Conservation (phyloP, 2,797 vertebrate species). For the Gallinago nigripennis region DNA sequence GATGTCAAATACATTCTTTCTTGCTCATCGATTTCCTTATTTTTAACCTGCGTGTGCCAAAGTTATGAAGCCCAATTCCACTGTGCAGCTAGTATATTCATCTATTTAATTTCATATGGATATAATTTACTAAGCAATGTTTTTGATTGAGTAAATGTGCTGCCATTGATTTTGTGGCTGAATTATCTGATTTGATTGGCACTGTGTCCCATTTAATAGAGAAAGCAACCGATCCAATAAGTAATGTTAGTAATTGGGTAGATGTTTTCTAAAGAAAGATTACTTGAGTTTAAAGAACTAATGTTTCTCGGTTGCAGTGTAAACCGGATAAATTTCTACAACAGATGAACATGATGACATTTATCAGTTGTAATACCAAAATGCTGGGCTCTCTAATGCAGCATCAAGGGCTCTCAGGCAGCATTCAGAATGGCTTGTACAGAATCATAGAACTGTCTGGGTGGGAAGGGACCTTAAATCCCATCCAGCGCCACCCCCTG, state of each 20-base stretch:
- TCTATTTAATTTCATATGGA: slow-evolving; percentile 70
- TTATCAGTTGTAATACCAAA: background rate
- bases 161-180: slow-evolving; percentile 68
- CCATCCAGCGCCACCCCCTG: background rate
- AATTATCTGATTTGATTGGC: slow-evolving; percentile 73
- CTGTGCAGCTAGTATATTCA: slow-evolving; percentile 46
- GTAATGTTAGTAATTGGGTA: slow-evolving; percentile 59
- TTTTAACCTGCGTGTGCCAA: slow-evolving; percentile 53
- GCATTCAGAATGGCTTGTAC: background rate
- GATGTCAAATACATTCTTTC: slow-evolving; percentile 70
- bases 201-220: slow-evolving; percentile 59
- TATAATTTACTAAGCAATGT: slow-evolving; percentile 69
- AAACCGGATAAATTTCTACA: slow-evolving; percentile 18
- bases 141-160: slow-evolving; percentile 67
- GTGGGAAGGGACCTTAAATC: background rate
- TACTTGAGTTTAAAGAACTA: slow-evolving; percentile 12
- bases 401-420: background rate
- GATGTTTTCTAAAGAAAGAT: slow-evolving; percentile 64
- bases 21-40: slow-evolving; percentile 63
- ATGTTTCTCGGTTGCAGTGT: background rate
- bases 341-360: background rate
- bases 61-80: background rate
- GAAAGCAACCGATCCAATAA: slow-evolving; percentile 56
- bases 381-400: background rate
- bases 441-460: background rate